These are phyloP conservation scores for Cheilosia soror DNA, from an alignment of 2,888 invertebrate genomes.

Conservation along the genomic window DNA sequence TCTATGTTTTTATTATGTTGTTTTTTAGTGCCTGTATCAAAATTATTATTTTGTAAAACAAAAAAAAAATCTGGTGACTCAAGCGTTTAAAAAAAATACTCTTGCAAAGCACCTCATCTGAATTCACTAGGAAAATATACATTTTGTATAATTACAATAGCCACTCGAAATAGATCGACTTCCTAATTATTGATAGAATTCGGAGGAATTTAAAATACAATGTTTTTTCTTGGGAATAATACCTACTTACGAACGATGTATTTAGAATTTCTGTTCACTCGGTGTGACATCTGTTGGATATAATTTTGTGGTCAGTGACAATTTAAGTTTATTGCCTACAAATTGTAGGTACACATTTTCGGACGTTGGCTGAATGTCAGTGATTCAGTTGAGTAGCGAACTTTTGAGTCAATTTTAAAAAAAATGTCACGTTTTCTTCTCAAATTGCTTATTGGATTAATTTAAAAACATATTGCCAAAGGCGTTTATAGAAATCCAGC, in stretches of 20 bases:
- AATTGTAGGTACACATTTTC: too few relatives aligned
- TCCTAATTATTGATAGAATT: slow-evolving; percentile 36
- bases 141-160: slow-evolving; percentile 20
- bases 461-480: too few relatives aligned
- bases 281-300: too few relatives aligned
- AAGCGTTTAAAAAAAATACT: slow-evolving; percentile 8
- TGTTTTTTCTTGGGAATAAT: neutral
- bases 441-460: too few relatives aligned
- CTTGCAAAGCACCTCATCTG: slow-evolving; percentile 1
- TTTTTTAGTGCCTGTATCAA: neutral
- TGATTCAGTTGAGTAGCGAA: too few relatives aligned
- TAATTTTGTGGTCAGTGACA: too few relatives aligned
- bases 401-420: too few relatives aligned
- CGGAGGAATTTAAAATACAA: slow-evolving; percentile 4
- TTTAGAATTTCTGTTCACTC: neutral
- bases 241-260: neutral
- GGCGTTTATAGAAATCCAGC: too few relatives aligned
- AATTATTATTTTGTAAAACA: slow-evolving; percentile 22
- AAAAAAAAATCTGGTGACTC: slow-evolving; percentile 30
- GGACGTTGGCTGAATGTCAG: too few relatives aligned
- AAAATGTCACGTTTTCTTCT: too few relatives aligned
- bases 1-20: slow-evolving; percentile 9
- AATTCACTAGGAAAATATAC: slow-evolving; percentile 22
- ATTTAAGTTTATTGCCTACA: too few relatives aligned
- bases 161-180: slow-evolving; percentile 37